phyloP scores from a whole-genome alignment of 2,888 invertebrate genomes.

The Serripes groenlandicus region DNA sequence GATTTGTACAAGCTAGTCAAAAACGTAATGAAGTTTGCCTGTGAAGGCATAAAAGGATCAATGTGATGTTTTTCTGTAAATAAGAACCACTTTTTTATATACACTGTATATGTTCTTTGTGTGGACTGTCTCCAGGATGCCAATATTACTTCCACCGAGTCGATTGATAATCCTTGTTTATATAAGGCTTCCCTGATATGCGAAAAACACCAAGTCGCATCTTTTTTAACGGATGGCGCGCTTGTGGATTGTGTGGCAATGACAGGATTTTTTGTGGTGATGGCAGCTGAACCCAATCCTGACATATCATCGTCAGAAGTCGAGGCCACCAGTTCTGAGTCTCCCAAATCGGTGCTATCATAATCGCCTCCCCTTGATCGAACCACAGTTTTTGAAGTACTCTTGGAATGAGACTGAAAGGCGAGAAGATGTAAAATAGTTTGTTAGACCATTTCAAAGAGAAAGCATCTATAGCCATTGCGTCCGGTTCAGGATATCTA shows the following conservation, averaged over 20 bases:
- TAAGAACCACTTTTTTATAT: constrained; percentile 43
- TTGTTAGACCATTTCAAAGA: constrained; percentile 33
- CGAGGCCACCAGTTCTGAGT: constrained; percentile 47
- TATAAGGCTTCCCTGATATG: constrained; percentile 47
- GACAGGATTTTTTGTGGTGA: constrained; percentile 10
- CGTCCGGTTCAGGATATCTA: constrained; percentile 41
- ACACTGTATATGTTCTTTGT: constrained; percentile 37
- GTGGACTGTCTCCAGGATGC: constrained; percentile 60
- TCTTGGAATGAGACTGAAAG: constrained; percentile 49
- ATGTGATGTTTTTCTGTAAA: constrained; percentile 21
- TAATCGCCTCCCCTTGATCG: constrained; percentile 26
- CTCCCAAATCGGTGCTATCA: constrained; percentile 47
- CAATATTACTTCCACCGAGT: constrained; percentile 42
- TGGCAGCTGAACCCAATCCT: constrained; percentile 17
- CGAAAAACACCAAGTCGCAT: constrained; percentile 51
- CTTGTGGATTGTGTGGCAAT: constrained; percentile 28
- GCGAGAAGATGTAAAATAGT: constrained; percentile 54
- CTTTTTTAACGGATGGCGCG: constrained; percentile 36
- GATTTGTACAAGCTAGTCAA: not conserved
- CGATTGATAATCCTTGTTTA: constrained; percentile 36
- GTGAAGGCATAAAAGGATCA: not conserved
- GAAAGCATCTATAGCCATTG: constrained; percentile 55
- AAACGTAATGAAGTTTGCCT: not conserved
- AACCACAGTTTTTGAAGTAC: constrained; percentile 34
- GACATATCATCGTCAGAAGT: constrained; percentile 14